Conservation (phyloP, 2,797 vertebrate species). For the Pangasius sanitwongsei region DNA sequence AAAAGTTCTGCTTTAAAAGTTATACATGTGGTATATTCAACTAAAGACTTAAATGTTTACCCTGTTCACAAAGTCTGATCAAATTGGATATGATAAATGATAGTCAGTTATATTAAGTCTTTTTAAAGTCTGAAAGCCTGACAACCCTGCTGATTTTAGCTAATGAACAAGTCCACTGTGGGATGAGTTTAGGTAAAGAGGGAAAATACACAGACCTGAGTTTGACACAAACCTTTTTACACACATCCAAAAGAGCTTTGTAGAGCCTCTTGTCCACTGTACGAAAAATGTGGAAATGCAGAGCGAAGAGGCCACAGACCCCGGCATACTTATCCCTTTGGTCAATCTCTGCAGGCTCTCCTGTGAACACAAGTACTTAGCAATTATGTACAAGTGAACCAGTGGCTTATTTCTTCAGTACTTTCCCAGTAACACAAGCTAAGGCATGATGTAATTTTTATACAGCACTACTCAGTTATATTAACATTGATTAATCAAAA, state of each 20-base stretch:
- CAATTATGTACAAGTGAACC: background rate
- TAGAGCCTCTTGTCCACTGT: conserved; percentile 95
- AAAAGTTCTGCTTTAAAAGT: background rate
- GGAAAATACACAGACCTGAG: background rate
- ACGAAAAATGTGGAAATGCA: conserved; percentile 97
- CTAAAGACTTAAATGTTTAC: background rate
- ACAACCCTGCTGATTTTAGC: background rate
- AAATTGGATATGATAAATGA: background rate
- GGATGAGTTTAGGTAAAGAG: background rate
- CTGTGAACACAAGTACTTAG: conserved; percentile 64
- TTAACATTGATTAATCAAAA: background rate
- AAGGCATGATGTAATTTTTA: background rate
- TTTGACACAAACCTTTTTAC: conserved; percentile 86
- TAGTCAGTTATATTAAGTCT: background rate
- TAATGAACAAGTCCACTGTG: background rate
- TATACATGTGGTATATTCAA: background rate
- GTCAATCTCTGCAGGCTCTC: conserved; percentile 96
- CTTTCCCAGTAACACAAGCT: background rate
- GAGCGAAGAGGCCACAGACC: conserved; percentile 89
- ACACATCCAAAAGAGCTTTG: conserved; percentile 90
- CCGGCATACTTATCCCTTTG: conserved; percentile 94
- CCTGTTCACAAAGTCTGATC: background rate
- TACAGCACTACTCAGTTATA: background rate
- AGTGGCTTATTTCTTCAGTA: no score
- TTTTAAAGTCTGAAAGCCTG: background rate